Conservation (phyloP, 2,888 invertebrate genomes). For the Drosophila cognata region DNA sequence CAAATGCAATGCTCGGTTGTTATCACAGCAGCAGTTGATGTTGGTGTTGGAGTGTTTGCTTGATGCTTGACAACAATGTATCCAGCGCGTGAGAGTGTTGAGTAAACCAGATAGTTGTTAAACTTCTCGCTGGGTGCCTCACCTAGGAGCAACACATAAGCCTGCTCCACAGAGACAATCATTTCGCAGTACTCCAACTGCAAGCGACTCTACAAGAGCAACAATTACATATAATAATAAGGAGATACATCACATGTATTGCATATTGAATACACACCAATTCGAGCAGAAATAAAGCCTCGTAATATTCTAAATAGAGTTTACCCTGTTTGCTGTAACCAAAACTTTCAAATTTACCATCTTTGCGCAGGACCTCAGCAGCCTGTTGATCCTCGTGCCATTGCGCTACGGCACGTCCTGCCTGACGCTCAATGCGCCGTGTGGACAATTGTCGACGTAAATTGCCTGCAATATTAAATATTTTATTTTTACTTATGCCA, state of each 20-base stretch:
- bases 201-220: constrained; percentile 77
- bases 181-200: constrained; percentile 76
- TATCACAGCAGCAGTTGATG: neutral
- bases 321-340: constrained; percentile 77
- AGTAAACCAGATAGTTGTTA: constrained; percentile 82
- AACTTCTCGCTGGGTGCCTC: constrained; percentile 70
- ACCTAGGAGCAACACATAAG: constrained; percentile 80
- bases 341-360: constrained; percentile 83
- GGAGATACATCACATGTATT: too few relatives aligned
- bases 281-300: constrained; percentile 82
- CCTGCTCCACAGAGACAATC: constrained; percentile 82
- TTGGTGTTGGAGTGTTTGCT: neutral
- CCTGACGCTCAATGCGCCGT: constrained; percentile 79
- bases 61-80: constrained; percentile 80
- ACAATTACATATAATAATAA: neutral
- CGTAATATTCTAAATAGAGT: constrained; percentile 80
- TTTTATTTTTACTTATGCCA: constrained; percentile 22
- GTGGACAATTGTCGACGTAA: constrained; percentile 72
- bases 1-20: constrained; percentile 79
- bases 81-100: constrained; percentile 80
- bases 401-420: constrained; percentile 74
- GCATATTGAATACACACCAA: constrained; percentile 61
- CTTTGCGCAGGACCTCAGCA: constrained; percentile 79
- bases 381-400: constrained; percentile 76
- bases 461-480: constrained; percentile 61